Conservation (phyloP, 2,797 vertebrate species). For the Mycteria americana region DNA sequence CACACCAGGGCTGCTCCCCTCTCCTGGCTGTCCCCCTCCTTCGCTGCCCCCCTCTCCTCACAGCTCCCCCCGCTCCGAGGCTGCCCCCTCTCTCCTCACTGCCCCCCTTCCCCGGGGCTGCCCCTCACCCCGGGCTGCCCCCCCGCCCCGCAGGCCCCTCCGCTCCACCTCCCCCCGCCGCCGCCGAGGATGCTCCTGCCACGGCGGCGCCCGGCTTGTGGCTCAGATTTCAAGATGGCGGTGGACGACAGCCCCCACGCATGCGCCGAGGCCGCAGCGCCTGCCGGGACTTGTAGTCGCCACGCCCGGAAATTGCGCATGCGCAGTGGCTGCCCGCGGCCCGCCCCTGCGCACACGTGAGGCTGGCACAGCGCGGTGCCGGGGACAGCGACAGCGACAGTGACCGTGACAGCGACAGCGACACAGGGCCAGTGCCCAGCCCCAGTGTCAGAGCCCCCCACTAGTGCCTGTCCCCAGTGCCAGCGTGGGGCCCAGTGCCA, state of each 20-base stretch:
- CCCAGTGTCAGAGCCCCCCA: too few relatives aligned
- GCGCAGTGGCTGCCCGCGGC: rapidly evolving
- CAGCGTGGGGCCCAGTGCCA: too few relatives aligned
- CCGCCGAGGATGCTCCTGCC: not conserved
- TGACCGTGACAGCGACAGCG: too few relatives aligned
- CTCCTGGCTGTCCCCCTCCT: not conserved
- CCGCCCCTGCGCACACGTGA: not conserved
- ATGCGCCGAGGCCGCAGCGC: rapidly evolving
- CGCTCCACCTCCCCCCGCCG: not conserved
- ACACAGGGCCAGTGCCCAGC: not conserved
- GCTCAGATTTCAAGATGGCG: slow-evolving; percentile 78
- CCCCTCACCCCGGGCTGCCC: not conserved
- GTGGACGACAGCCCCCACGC: not conserved
- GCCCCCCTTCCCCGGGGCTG: not conserved
- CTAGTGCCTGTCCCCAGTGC: not conserved
- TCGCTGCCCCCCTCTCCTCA: not conserved
- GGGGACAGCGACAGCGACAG: rapidly evolving
- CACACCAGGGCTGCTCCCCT: not conserved
- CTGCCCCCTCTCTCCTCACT: not conserved
- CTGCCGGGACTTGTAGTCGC: slow-evolving; percentile 60
- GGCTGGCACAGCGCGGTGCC: rapidly evolving
- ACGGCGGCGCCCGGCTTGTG: not conserved
- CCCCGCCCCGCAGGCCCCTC: not conserved
- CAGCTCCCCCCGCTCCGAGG: not conserved
- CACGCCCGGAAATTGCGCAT: rapidly evolving